Evolutionary conservation across 2,888 invertebrate species (phyloP).

Genomic region (Hipparchia sbordonii): DNA sequence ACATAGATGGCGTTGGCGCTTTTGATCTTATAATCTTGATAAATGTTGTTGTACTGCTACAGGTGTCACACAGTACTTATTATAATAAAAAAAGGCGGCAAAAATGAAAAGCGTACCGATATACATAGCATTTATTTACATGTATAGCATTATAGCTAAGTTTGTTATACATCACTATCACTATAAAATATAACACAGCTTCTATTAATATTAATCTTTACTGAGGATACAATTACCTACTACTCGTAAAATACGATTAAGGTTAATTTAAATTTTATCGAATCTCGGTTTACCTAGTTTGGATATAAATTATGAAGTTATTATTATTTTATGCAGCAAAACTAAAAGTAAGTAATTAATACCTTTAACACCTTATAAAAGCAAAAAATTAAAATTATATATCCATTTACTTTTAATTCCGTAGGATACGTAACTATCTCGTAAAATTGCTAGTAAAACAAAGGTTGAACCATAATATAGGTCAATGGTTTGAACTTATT

Average conservation of each 20-base stretch:
- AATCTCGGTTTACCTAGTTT: not conserved
- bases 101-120: conserved; percentile 15
- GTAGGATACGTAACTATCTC: too few species aligned
- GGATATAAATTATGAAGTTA: not conserved
- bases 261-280: not conserved
- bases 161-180: conserved; percentile 27
- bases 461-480: too few species aligned
- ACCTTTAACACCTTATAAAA: too few species aligned
- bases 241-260: not conserved
- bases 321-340: not conserved
- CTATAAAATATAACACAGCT: conserved; percentile 26
- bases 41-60: not conserved
- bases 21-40: too few species aligned
- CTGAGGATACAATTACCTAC: conserved; percentile 19
- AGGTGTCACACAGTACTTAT: not conserved
- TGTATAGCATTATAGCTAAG: conserved; percentile 25
- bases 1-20: conserved; percentile 20
- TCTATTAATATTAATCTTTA: conserved; percentile 17
- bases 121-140: conserved; percentile 37
- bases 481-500: too few species aligned
- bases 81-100: not conserved
- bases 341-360: not conserved
- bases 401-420: too few species aligned
- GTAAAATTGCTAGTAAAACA: too few species aligned
- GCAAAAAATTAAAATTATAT: too few species aligned